These are phyloP conservation scores for Pica pica DNA, from an alignment of 2,113 vertebrate genomes.

Conservation along the genomic window DNA sequence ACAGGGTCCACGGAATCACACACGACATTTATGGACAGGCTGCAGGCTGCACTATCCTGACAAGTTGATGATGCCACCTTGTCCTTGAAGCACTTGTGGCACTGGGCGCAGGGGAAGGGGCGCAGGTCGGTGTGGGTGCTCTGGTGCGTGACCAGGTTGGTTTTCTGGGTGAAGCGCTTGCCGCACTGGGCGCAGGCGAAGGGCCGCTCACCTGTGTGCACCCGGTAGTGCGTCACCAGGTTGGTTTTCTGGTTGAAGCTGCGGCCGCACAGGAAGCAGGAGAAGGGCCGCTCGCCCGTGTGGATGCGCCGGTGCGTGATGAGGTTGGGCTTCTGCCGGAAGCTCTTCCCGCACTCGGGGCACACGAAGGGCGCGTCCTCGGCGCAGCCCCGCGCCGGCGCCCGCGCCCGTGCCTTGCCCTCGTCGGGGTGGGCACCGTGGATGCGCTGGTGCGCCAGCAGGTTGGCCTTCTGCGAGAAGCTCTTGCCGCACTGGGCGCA, in stretches of 20 bases:
- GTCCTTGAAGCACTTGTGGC: constrained; percentile 59
- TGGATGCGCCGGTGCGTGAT: constrained; percentile 81
- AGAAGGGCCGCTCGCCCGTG: constrained; percentile 76
- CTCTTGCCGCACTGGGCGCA: not conserved
- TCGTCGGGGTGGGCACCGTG: not conserved
- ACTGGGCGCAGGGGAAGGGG: constrained; percentile 49
- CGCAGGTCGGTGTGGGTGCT: constrained; percentile 71
- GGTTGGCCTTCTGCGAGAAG: constrained; percentile 59
- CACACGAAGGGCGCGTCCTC: constrained; percentile 73
- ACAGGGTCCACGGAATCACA: too few relatives aligned
- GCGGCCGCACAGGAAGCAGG: constrained; percentile 66
- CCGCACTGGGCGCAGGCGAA: constrained; percentile 75
- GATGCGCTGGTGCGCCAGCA: constrained; percentile 49
- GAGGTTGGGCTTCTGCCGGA: constrained; percentile 75
- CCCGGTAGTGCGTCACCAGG: constrained; percentile 55
- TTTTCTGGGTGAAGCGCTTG: constrained; percentile 80
- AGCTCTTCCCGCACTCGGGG: constrained; percentile 69
- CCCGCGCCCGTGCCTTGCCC: constrained; percentile 56
- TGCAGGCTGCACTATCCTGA: too few relatives aligned
- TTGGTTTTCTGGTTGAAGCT: constrained; percentile 74
- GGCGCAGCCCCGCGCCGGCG: not conserved
- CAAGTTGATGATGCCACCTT: too few relatives aligned
- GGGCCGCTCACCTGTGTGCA: constrained; percentile 62
- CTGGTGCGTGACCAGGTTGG: constrained; percentile 80
- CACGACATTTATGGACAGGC: too few relatives aligned